Evolutionary conservation across 2,113 vertebrate genomes (phyloP).

Genomic region (Ceratotherium simum): DNA sequence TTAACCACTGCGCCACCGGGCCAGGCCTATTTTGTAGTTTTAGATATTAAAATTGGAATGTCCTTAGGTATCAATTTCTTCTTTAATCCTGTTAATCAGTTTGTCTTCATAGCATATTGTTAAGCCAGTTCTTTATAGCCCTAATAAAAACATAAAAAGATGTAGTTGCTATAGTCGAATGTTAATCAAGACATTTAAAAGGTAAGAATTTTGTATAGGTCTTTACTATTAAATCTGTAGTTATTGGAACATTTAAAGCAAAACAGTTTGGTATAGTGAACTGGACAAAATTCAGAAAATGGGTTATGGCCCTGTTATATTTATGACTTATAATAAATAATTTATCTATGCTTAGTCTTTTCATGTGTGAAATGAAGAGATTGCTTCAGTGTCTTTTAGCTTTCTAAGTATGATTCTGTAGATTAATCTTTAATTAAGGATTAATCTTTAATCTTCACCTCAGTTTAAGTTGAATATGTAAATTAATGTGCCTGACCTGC

Average conservation of each 20-base stretch:
- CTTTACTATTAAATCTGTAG: neutral
- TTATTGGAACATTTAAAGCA: constrained; percentile 32
- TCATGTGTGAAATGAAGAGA: neutral
- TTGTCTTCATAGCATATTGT: constrained; percentile 41
- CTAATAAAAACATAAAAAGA: constrained; percentile 22
- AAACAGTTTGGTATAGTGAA: neutral
- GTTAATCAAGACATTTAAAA: constrained; percentile 41
- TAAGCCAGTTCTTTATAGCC: constrained; percentile 50
- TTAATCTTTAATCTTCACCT: neutral
- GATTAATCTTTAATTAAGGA: neutral
- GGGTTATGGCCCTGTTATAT: neutral
- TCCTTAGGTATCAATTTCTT: neutral
- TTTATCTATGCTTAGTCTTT: neutral
- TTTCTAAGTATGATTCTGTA: neutral
- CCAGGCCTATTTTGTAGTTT: neutral
- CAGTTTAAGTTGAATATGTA: neutral
- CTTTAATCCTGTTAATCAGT: constrained; percentile 19
- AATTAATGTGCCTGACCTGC: neutral
- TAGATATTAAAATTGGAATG: neutral
- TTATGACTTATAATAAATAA: neutral
- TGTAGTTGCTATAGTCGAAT: neutral
- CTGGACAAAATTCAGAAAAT: neutral
- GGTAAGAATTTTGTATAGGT: neutral
- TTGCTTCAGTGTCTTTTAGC: neutral
- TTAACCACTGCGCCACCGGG: no score